Evolutionary conservation across 2,888 invertebrate genomes (phyloP), one percentile per base, ranked within the genome.

Genomic region (Nephrotoma appendiculata): DNA sequence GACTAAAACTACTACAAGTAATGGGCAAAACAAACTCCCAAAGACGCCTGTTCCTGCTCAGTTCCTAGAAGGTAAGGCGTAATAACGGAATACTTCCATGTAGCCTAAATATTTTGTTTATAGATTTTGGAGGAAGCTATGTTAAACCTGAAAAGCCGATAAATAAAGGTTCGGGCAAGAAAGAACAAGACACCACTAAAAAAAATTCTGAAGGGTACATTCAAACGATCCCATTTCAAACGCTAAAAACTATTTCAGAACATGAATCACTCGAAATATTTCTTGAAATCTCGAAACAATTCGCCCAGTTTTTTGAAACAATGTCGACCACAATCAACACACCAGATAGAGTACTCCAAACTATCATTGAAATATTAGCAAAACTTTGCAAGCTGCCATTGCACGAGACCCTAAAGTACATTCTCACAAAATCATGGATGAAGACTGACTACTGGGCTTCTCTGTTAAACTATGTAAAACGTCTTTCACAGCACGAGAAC

Each of bases 41-140:
- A 71, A 31, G 11, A 3, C 71, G 0, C 11, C 71, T 9, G 9
- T 31, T 31, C 71, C 71, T 31, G 31, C 9, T 1, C 71, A 71
- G 31, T 71, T 71, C 31, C 9, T 71, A 2, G 86, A 87, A 86
- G 87, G 87, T 86, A 84, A 19, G 43, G 6, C 31, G 5, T 6
- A 7, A 19, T 31, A 6, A 15, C 7, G 6, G 6, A 85, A 42
- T 15, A 7, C 71, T 31, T 15, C 31, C 44, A 15, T 83, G 12
- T 7, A 6, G 42, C 7, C n/a, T 15, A 52, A 52, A 31, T 15
- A 71, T 86, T 86, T 71, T 41, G 43, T 43, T 86, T 83, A 42
- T 48, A 88, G 88, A 88, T 83, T 88, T 87, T 84, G 88, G 88
- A 11, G 88, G 88, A 19, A 87, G 48, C 11, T 88, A 88, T 83